Conservation (phyloP, 2,797 vertebrate genomes). For the Denticeps clupeoides region DNA sequence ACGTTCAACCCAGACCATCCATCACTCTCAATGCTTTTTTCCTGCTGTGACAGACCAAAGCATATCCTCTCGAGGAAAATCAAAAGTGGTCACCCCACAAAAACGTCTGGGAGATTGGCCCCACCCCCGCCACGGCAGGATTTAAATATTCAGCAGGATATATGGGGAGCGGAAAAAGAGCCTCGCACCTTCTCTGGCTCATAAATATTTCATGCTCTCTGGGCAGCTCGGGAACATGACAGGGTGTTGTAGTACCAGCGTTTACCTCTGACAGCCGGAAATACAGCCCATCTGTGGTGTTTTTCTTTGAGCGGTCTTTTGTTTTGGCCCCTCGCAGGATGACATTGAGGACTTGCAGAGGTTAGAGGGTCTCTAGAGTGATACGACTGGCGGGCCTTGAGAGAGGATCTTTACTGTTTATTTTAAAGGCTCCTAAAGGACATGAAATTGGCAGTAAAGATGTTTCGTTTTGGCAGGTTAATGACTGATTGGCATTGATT, state of each 20-base stretch:
- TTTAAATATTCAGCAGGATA: slow-evolving; percentile 31
- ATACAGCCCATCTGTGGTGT: slow-evolving; percentile 25
- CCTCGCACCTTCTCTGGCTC: slow-evolving; percentile 26
- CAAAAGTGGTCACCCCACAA: slow-evolving; percentile 13
- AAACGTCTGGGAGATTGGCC: slow-evolving; percentile 13
- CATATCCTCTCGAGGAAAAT: not conserved
- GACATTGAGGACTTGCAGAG: slow-evolving; percentile 13
- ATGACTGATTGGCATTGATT: slow-evolving; percentile 31
- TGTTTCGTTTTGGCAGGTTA: slow-evolving; percentile 46
- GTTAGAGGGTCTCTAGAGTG: slow-evolving; percentile 32
- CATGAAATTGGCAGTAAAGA: slow-evolving; percentile 45
- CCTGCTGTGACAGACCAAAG: not conserved
- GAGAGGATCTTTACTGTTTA: slow-evolving; percentile 41
- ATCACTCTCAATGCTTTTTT: too few species aligned
- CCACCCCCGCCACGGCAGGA: slow-evolving; percentile 17
- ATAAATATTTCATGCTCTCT: slow-evolving; percentile 29
- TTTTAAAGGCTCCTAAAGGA: slow-evolving; percentile 45
- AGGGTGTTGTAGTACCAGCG: slow-evolving; percentile 21
- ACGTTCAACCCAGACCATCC: too few species aligned
- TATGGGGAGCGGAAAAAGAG: slow-evolving; percentile 18
- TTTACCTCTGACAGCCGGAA: slow-evolving; percentile 29
- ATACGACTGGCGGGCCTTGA: slow-evolving; percentile 29
- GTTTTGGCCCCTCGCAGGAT: not conserved
- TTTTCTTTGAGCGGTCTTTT: not conserved
- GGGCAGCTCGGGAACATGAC: slow-evolving; percentile 29